Evolutionary conservation across 2,888 invertebrate genomes (phyloP), one percentile per base, ranked within the genome.

Genomic region (Athalia cordata): DNA sequence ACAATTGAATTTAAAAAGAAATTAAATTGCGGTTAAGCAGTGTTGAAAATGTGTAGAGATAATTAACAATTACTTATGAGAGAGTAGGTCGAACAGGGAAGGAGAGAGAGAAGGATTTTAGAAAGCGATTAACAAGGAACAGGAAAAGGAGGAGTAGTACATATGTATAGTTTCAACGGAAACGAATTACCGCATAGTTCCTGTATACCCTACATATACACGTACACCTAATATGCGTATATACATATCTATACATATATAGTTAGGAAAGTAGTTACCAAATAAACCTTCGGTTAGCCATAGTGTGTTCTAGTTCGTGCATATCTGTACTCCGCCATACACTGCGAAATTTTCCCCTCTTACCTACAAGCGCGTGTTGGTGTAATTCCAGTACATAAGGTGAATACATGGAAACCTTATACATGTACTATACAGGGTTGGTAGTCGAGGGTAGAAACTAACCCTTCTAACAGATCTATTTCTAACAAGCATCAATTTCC

Each of bases 401-500:
- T 29, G 29, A 29, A 29, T 29, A 29, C 29, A 29, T 0, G 29
- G 29, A 29, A 29, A 29, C 29, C 29, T 29, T 29, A 29, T 29
- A 29, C 29, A 29, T 29, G 2, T 29, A 29, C 67, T 52, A 67
- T 52, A 67, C 15, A 50, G 50, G 52, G 43, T 29, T 1, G 9
- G 62, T 43, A 68, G 52, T 29, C 11, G 11, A 52, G 8, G 55
- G 29, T 55, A 15, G 5, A n/a, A 13, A 67, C 59, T 47, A 72
- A 59, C 72, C 59, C 72, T 47, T 57, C 45, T 72, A 72, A 72
- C 72, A 57, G 15, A 72, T 72, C 72, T 72, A 72, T 72, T 72
- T 72, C 72, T 72, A 72, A 72, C 72, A 72, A 72, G 72, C 72
- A 72, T 72, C 72, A n/a, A 72, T 72, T 72, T 59, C 72, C 72